These are phyloP conservation scores for Melieria omissa DNA, from an alignment of 2,888 invertebrate species.

Conservation along the genomic window DNA sequence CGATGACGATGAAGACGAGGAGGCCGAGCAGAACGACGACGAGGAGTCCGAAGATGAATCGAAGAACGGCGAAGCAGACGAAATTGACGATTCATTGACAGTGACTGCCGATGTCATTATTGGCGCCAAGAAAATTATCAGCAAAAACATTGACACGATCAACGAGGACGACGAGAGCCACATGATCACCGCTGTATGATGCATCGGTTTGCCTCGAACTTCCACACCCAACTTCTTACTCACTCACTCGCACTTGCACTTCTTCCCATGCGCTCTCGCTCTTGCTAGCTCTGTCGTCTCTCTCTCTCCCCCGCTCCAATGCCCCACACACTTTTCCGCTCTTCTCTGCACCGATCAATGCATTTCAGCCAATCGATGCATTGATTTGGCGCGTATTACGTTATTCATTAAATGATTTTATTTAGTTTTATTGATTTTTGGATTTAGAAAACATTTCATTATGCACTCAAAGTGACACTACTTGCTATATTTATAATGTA, in stretches of 20 bases:
- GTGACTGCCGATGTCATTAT: constrained; percentile 34
- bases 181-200: constrained; percentile 58
- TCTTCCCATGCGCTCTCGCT: neutral
- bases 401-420: no score
- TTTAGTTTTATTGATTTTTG: no score
- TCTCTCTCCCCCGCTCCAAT: constrained; percentile 9
- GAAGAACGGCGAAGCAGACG: constrained; percentile 50
- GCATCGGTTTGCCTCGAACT: neutral
- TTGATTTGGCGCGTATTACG: no score
- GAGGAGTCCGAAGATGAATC: constrained; percentile 43
- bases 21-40: constrained; percentile 40
- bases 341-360: no score
- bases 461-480: no score
- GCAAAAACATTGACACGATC: constrained; percentile 47
- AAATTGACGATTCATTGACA: constrained; percentile 8
- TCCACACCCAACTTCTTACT: neutral
- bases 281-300: neutral
- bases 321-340: constrained; percentile 12
- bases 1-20: constrained; percentile 27
- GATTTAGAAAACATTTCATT: no score
- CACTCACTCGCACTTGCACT: neutral
- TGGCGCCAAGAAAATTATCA: constrained; percentile 41
- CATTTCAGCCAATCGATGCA: no score
- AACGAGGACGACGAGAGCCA: constrained; percentile 57
- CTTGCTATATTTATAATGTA: no score